Evolutionary conservation across 2,113 vertebrate species (phyloP).

Genomic region (Trochalopteron elliotii): DNA sequence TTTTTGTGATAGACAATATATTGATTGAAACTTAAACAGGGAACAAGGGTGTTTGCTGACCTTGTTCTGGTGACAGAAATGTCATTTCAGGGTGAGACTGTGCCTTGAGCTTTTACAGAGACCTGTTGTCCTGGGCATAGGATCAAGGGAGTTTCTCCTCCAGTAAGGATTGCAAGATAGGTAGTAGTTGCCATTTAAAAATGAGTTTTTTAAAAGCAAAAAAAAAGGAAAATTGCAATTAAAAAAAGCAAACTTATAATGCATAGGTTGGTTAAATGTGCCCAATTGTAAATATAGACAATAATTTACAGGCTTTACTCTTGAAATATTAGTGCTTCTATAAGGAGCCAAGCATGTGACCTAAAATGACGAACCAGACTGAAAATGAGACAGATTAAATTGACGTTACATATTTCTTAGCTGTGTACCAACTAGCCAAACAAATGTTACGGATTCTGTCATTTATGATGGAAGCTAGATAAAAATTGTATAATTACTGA

Average conservation of each 20-base stretch:
- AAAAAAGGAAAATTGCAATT: not conserved
- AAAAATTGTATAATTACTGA: slow-evolving; percentile 28
- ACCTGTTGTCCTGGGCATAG: not conserved
- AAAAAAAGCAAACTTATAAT: slow-evolving; percentile 11
- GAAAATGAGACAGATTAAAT: slow-evolving; percentile 18
- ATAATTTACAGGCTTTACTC: slow-evolving; percentile 52
- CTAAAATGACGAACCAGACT: not conserved
- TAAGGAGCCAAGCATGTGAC: not conserved
- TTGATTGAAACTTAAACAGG: not conserved
- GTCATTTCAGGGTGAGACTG: not conserved
- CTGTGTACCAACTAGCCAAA: slow-evolving; percentile 41
- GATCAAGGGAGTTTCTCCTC: not conserved
- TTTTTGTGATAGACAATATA: not conserved
- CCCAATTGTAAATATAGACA: slow-evolving; percentile 25
- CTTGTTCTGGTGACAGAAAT: not conserved
- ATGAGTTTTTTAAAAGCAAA: not conserved
- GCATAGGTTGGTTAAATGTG: not conserved
- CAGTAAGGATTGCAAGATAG: not conserved
- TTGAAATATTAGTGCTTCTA: slow-evolving; percentile 26
- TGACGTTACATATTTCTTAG: slow-evolving; percentile 17
- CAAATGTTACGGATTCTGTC: slow-evolving; percentile 38
- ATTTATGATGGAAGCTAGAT: slow-evolving; percentile 47
- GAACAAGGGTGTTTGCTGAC: not conserved
- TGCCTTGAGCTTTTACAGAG: not conserved
- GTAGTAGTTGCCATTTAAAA: not conserved